Evolutionary conservation across 2,888 invertebrate species (phyloP).

Genomic region (Euspilapteryx auroguttella): DNA sequence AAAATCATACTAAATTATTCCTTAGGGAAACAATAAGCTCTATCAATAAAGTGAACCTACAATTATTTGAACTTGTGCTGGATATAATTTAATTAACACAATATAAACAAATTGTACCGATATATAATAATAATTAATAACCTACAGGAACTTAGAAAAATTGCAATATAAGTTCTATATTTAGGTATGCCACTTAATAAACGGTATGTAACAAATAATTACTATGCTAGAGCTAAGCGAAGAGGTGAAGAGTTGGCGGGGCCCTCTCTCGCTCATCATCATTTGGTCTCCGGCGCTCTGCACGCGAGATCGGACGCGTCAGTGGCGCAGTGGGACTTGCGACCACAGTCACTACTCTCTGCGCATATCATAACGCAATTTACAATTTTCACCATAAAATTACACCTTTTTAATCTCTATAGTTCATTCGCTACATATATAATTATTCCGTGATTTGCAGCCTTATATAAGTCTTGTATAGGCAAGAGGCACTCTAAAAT

Average conservation of each 20-base stretch:
- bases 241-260: too few species aligned
- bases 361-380: conserved; percentile 61
- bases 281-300: too few species aligned
- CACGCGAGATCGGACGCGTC: too few species aligned
- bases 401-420: conserved; percentile 37
- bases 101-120: conserved; percentile 55
- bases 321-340: too few species aligned
- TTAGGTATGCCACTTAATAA: conserved; percentile 59
- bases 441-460: conserved; percentile 58
- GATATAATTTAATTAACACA: conserved; percentile 45
- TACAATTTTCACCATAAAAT: conserved; percentile 63
- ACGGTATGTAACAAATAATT: conserved; percentile 19
- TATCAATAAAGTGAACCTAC: conserved; percentile 56
- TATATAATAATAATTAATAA: conserved; percentile 57
- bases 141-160: conserved; percentile 61
- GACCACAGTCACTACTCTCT: too few species aligned
- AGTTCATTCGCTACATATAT: conserved; percentile 48
- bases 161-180: conserved; percentile 60
- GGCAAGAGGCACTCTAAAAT: conserved; percentile 67
- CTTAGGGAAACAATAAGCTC: conserved; percentile 33
- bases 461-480: conserved; percentile 63
- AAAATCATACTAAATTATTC: conserved; percentile 23
- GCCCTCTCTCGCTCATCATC: too few species aligned
- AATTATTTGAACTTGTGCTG: conserved; percentile 56
- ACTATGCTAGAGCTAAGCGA: too few species aligned